These are phyloP conservation scores for Apis dorsata DNA, from an alignment of 1,140 invertebrate genomes.

Conservation along the genomic window DNA sequence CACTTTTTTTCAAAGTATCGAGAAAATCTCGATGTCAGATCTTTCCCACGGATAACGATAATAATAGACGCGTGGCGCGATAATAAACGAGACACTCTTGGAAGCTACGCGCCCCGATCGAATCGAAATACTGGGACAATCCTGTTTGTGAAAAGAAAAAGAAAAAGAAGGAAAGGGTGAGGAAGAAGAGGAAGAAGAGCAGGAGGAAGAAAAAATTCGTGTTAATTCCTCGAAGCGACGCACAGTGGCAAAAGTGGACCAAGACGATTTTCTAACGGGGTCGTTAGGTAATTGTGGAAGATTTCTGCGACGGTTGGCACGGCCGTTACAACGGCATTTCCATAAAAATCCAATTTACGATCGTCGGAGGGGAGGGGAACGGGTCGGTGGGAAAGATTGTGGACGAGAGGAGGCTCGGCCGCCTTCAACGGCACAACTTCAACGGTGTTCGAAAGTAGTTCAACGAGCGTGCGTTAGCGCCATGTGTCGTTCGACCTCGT, in stretches of 20 bases:
- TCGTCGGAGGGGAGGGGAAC: not conserved
- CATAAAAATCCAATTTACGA: constrained; percentile 49
- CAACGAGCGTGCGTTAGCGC: constrained; percentile 43
- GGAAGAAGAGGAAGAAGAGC: no score
- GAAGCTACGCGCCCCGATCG: not conserved
- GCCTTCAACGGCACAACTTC: constrained; percentile 6
- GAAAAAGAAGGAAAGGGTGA: no score
- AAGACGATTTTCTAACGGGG: constrained; percentile 39
- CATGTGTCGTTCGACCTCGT: constrained; percentile 46
- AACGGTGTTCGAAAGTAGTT: constrained; percentile 49
- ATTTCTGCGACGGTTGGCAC: constrained; percentile 2
- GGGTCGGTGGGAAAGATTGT: constrained; percentile 7
- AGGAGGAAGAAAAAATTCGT: not conserved
- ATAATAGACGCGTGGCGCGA: not conserved
- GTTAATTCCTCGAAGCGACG: not conserved
- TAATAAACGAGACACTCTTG: not conserved
- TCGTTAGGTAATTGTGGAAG: constrained; percentile 40
- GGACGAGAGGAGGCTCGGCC: not conserved
- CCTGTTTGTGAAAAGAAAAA: not conserved
- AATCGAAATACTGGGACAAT: not conserved
- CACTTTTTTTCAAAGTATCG: not conserved
- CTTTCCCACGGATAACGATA: not conserved
- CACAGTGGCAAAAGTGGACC: constrained; percentile 23
- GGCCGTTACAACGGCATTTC: constrained; percentile 40
- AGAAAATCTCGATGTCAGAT: not conserved